Conservation (phyloP, 2,888 invertebrate species). For the Trichopria drosophilae region DNA sequence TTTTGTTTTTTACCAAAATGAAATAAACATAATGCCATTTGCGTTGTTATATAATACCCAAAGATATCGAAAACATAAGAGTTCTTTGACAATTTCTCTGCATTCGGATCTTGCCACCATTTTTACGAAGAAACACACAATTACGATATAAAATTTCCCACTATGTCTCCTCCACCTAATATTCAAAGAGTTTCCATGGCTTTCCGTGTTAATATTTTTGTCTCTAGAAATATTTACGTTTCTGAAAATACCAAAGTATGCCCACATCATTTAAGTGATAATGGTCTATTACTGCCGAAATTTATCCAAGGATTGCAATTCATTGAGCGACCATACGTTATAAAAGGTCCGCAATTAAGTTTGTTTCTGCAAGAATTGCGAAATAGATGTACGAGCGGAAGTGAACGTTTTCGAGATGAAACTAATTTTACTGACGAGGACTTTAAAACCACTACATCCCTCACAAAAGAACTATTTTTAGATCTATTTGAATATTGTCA, state of each 20-base stretch:
- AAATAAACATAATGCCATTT: too few species aligned
- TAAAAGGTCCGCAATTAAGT: conserved; percentile 12
- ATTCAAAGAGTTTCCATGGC: conserved; percentile 4
- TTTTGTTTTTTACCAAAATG: too few species aligned
- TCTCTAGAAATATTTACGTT: conserved; percentile 13
- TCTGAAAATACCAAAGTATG: conserved; percentile 6
- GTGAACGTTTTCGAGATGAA: conserved; percentile 22
- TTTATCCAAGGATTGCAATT: conserved; percentile 19
- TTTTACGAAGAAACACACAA: too few species aligned
- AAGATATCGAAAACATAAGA: too few species aligned
- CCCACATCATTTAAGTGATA: conserved; percentile 12
- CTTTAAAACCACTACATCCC: conserved; percentile 6
- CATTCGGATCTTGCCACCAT: too few species aligned
- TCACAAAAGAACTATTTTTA: conserved; percentile 24
- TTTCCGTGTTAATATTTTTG: conserved; percentile 11
- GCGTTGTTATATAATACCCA: too few species aligned
- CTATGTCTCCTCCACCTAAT: too few species aligned
- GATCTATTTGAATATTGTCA: conserved; percentile 28
- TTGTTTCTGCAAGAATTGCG: conserved; percentile 15
- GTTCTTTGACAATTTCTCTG: too few species aligned
- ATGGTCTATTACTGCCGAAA: not conserved
- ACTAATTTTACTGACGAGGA: conserved; percentile 19
- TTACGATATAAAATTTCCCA: too few species aligned
- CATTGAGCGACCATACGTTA: conserved; percentile 12
- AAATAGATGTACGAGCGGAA: conserved; percentile 7